Evolutionary conservation across 2,113 vertebrate species (phyloP).

Genomic region (Grammomys dolichurus): DNA sequence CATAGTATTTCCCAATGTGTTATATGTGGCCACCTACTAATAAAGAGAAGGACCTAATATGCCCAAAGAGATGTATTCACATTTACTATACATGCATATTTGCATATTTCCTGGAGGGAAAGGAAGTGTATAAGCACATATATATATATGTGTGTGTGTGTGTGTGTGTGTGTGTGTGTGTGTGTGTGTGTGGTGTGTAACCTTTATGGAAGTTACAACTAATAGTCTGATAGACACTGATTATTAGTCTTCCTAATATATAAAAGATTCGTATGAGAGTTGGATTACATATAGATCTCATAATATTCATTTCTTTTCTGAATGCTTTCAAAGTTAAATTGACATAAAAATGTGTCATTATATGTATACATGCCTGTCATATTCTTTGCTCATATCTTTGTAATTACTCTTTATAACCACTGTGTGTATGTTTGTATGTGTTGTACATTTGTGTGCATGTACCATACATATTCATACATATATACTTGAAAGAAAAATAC

Average conservation of each 20-base stretch:
- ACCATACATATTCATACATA: not conserved
- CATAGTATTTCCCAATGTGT: not conserved
- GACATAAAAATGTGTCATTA: not conserved
- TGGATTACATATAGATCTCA: not conserved
- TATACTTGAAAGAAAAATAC: not conserved
- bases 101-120: not conserved
- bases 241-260: not conserved
- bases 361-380: not conserved
- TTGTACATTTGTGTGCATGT: too few relatives aligned
- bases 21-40: not conserved
- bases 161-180: too few relatives aligned
- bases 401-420: not conserved
- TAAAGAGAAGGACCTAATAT: not conserved
- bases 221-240: not conserved
- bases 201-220: too few relatives aligned
- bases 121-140: not conserved
- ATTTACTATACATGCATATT: not conserved
- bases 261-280: not conserved
- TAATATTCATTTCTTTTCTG: not conserved
- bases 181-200: too few relatives aligned
- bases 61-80: not conserved
- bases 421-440: not conserved
- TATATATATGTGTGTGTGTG: too few relatives aligned
- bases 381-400: not conserved
- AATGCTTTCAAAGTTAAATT: not conserved